Conservation (phyloP, 2,888 invertebrate species). For the Tenthredo amoena region DNA sequence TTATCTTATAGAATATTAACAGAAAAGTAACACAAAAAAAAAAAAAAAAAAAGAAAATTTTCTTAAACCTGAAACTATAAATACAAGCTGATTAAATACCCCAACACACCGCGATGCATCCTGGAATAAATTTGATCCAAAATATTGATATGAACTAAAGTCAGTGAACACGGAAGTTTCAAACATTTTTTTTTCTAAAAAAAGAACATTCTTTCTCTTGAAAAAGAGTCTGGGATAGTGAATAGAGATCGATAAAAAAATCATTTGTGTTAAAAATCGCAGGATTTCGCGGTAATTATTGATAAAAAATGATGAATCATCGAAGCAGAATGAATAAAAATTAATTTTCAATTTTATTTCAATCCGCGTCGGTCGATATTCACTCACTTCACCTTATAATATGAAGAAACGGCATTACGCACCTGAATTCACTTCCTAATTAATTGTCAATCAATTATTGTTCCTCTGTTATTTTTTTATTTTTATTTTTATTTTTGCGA, state of each 20-base stretch:
- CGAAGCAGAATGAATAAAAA: background rate
- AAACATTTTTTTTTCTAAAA: no score
- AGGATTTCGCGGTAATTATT: no score
- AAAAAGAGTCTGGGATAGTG: no score
- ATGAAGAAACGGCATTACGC: no score
- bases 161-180: no score
- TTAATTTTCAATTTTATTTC: background rate
- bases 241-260: no score
- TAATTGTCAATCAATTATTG: background rate
- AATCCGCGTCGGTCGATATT: no score
- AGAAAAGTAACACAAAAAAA: background rate
- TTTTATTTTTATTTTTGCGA: no score
- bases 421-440: background rate
- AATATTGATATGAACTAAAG: background rate
- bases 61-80: background rate
- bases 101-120: background rate
- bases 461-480: background rate
- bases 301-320: no score
- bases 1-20: background rate
- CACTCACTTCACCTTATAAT: no score
- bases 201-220: no score
- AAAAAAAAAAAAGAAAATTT: background rate
- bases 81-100: background rate
- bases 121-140: background rate
- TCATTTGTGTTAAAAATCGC: no score